Percentiles rank a stretch among this genome's conserved stretches.
These are phyloP conservation scores for Kryphioiulus occultus DNA, from an alignment of 2,888 invertebrate species.

Conservation along the genomic window DNA sequence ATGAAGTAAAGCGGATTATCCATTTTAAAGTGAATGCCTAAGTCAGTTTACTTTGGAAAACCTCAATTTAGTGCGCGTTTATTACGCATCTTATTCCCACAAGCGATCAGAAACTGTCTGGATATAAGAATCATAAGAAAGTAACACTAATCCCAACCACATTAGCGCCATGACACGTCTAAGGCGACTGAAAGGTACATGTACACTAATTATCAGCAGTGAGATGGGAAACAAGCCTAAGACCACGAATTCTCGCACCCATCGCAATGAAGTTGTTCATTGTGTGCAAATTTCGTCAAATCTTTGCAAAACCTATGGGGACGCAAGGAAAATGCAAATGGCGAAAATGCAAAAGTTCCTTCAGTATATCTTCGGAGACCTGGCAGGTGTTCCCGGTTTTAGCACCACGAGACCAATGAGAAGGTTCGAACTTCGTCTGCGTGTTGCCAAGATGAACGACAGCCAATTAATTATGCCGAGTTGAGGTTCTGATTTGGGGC, in stretches of 20 bases:
- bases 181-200: no score
- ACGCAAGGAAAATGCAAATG: neutral
- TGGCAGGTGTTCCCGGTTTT: neutral
- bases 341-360: no score
- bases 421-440: neutral
- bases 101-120: no score
- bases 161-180: no score
- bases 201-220: no score
- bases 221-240: no score
- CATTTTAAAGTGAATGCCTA: neutral
- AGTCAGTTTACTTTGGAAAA: neutral
- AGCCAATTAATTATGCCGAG: constrained; percentile 2
- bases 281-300: no score
- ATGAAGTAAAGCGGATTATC: neutral
- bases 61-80: neutral
- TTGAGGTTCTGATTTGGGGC: neutral
- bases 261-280: no score
- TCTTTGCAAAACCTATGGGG: neutral
- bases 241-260: no score
- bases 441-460: neutral
- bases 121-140: no score
- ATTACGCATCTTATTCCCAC: no score
- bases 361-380: neutral
- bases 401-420: neutral
- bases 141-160: no score